Evolutionary conservation across 1,140 invertebrate species (phyloP).

Genomic region (Pseudomyrmex pallidus): DNA sequence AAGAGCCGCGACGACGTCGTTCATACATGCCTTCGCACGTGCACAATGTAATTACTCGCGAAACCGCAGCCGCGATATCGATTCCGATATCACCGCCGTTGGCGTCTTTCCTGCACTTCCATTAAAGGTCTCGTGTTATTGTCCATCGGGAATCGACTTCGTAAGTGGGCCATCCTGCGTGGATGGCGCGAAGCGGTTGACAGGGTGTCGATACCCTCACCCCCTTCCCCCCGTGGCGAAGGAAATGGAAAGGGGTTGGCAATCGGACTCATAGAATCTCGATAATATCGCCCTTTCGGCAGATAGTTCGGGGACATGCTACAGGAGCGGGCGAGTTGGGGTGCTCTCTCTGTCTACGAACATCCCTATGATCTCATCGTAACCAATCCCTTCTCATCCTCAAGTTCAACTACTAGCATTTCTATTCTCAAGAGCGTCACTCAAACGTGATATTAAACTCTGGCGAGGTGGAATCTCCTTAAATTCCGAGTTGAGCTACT

Average conservation of each 20-base stretch:
- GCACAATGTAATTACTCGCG: conserved; percentile 42
- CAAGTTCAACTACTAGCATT: conserved; percentile 11
- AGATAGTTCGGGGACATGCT: neutral
- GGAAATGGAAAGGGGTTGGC: conserved; percentile 68
- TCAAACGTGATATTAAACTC: conserved; percentile 62
- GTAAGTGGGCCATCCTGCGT: conserved; percentile 71
- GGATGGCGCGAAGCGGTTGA: conserved; percentile 66
- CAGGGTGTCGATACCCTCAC: conserved; percentile 77
- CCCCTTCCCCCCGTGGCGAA: conserved; percentile 57
- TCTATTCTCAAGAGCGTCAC: conserved; percentile 67
- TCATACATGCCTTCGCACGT: conserved; percentile 8
- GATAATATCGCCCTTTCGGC: conserved; percentile 69
- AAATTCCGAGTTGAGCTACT: neutral
- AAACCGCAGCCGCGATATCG: conserved; percentile 40
- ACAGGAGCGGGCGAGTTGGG: conserved; percentile 22
- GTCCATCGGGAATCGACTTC: conserved; percentile 71
- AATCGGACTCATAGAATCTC: conserved; percentile 71
- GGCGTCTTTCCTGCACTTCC: conserved; percentile 48
- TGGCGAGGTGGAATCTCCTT: neutral
- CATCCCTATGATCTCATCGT: conserved; percentile 46
- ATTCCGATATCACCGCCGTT: conserved; percentile 3
- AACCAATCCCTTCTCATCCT: conserved; percentile 50
- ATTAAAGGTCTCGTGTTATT: conserved; percentile 63
- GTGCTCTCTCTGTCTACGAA: conserved; percentile 26
- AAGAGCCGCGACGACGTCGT: neutral